Base-by-base conservation (phyloP, 64 coral and sea anemone species). In the Porites australiensis region DNA sequence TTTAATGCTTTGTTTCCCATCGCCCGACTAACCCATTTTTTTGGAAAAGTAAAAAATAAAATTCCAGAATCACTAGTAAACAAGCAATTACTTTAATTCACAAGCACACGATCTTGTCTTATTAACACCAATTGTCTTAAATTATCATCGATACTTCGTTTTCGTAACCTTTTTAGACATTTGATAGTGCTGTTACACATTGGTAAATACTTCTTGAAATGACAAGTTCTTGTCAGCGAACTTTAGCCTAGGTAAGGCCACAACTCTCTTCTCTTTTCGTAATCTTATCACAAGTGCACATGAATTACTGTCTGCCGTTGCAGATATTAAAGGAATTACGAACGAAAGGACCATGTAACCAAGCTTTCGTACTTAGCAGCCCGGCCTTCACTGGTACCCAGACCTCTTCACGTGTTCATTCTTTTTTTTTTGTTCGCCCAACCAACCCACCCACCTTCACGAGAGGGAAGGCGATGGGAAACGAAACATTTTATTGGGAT, bases 161-260 rank as follows among this genome's bases (percentile, higher is more conserved):
- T n/a, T n/a, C n/a, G n/a, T n/a, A n/a, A n/a, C n/a, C n/a, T n/a
- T n/a, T n/a, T n/a, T n/a, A n/a, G n/a, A n/a, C n/a, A n/a, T n/a
- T n/a, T n/a, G n/a, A n/a, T n/a, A n/a, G n/a, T n/a, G n/a, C n/a
- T n/a, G n/a, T n/a, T 84, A 84, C 81, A 72, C 67, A 74, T 87
- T 21, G 84, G 84, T 87, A 72, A 52, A 73, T 73, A 87, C 84
- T 87, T 73, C 84, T 72, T 87, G 46, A 87, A 87, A 87, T 65
- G 58, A 83, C 80, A 83, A 83, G 55, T 83, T 64, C 80, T 64
- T 83, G 59, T 83, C 80, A 83, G 65, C 48, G 68, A 87, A 73
- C 68, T 87, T 87, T 73, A 87, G 66, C 67, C 84, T 9, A 87
- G 49, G 66, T 72, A 84, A 84, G 52, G 79, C 79, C 45, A 82